A percentile compares a stretch with the other conserved stretches of the same genome.
Conservation (phyloP, 2,797 vertebrate species). For the Xyrichtys novacula region DNA sequence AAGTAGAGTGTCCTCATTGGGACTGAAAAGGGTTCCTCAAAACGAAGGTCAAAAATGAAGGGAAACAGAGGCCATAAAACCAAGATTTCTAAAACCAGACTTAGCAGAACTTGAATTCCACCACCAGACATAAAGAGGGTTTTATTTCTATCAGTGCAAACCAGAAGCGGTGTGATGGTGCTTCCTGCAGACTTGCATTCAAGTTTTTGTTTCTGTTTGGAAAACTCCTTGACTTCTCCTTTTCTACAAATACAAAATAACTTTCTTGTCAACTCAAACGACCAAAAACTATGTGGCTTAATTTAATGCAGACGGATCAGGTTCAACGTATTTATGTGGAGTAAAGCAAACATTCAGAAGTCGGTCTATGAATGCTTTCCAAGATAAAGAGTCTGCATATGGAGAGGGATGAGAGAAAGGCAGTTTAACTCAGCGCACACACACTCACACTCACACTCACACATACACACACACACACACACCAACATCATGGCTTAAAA, state of each 20-base stretch:
- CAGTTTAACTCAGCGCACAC: neutral
- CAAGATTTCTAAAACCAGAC: no score
- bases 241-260: neutral
- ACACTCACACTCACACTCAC: slow-evolving; percentile 22
- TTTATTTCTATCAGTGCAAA: no score
- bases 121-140: no score
- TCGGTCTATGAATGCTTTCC: neutral
- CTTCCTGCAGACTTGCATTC: no score
- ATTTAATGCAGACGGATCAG: neutral
- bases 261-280: neutral
- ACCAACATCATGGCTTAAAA: slow-evolving; percentile 54
- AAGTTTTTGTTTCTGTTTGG: neutral
- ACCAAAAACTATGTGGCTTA: neutral
- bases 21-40: no score
- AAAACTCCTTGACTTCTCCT: neutral
- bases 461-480: slow-evolving; percentile 41
- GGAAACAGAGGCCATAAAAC: no score
- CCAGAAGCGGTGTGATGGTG: no score
- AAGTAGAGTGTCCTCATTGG: no score
- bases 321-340: neutral
- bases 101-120: no score
- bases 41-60: no score
- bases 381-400: neutral
- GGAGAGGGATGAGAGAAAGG: slow-evolving; percentile 4
- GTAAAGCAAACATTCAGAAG: neutral